Conservation (phyloP, 2,113 vertebrate species). For the western clawed frog (Xenopus tropicalis) region UCB_Xtro_10.0 CM004443.2:35469001-35469500, state of each 20-base stretch:
- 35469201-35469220: constrained; percentile 16
- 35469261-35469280: no score
- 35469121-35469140: constrained; percentile 32
- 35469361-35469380: constrained; percentile 73
- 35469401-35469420: no score
- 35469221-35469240: background rate
- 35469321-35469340: constrained; percentile 50
- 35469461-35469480: no score
- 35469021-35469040: background rate
- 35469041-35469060: constrained; percentile 14
- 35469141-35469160: constrained; percentile 34
- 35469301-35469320: no score
- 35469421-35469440: no score
- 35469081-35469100: constrained; percentile 7
- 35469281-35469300: no score
- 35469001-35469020: no score
- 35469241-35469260: background rate
- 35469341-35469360: constrained; percentile 81
- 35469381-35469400: background rate
- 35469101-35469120: constrained; percentile 31
- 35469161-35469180: constrained; percentile 25
- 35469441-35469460: no score
- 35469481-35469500: no score
- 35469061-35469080: constrained; percentile 9
- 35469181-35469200: constrained; percentile 34